phyloP scores from a whole-genome alignment of 2,888 invertebrate genomes.

The Tipula helvola region DNA sequence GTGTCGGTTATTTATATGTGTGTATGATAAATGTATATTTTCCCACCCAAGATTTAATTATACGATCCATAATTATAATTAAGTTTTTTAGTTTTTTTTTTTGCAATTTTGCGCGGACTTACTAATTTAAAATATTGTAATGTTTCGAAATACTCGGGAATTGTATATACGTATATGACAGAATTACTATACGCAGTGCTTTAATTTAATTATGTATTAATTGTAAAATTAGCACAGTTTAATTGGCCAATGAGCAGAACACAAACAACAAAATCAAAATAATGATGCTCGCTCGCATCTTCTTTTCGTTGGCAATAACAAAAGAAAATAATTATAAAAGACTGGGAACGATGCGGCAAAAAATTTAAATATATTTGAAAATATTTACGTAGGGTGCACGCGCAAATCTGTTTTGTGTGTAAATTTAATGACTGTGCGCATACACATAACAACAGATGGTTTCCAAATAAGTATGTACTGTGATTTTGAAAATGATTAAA shows the following conservation, averaged over 20 bases:
- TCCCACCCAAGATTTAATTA: conserved; percentile 4
- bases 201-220: background rate
- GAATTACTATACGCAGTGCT: background rate
- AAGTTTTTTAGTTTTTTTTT: background rate
- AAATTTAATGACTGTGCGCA: background rate
- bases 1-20: background rate
- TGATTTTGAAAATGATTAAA: background rate
- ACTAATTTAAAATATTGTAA: background rate
- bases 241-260: background rate
- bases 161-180: background rate
- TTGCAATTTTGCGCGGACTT: background rate
- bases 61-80: background rate
- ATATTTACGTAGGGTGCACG: background rate
- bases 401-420: background rate
- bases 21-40: background rate
- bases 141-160: background rate
- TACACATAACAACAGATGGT: background rate
- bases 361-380: background rate
- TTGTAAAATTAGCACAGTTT: background rate
- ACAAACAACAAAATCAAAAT: background rate
- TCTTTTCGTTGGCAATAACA: background rate
- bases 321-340: background rate
- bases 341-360: background rate
- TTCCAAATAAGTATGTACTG: background rate
- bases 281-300: background rate